Percentiles rank a stretch among this genome's conserved stretches.
phyloP scores from a whole-genome alignment of 2,888 invertebrate species.

The Clusia tigrina region DNA sequence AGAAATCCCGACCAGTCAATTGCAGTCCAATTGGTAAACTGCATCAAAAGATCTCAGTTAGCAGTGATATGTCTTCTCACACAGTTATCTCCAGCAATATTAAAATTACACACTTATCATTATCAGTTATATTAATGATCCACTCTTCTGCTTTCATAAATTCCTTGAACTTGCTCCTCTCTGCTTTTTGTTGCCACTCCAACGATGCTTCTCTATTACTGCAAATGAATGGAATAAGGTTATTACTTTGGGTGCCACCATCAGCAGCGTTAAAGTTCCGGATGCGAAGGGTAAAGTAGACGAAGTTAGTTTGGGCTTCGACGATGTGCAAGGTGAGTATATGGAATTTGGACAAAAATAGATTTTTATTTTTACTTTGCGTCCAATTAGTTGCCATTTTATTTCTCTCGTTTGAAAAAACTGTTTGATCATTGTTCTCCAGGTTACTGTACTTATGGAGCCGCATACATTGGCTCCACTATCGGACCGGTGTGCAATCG shows the following conservation, averaged over 20 bases:
- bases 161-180: too few relatives aligned
- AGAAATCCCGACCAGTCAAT: too few relatives aligned
- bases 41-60: too few relatives aligned
- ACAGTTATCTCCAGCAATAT: too few relatives aligned
- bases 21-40: too few relatives aligned
- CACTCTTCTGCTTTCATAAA: too few relatives aligned
- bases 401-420: slow-evolving; percentile 37
- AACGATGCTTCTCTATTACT: too few relatives aligned
- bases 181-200: too few relatives aligned
- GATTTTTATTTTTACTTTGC: neutral
- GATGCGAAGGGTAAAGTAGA: slow-evolving; percentile 76
- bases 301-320: slow-evolving; percentile 84
- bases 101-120: too few relatives aligned
- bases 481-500: slow-evolving; percentile 88
- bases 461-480: slow-evolving; percentile 86
- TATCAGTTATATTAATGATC: too few relatives aligned
- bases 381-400: too few relatives aligned
- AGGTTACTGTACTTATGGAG: slow-evolving; percentile 72
- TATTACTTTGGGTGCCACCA: slow-evolving; percentile 82
- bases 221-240: slow-evolving; percentile 66
- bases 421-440: slow-evolving; percentile 22
- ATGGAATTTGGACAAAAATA: slow-evolving; percentile 30
- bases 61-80: too few relatives aligned
- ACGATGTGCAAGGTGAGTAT: slow-evolving; percentile 76
- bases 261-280: slow-evolving; percentile 77